Percentiles rank a stretch among this genome's conserved stretches.
Conservation (phyloP, 2,113 vertebrate species). For the Promerops cafer region DNA sequence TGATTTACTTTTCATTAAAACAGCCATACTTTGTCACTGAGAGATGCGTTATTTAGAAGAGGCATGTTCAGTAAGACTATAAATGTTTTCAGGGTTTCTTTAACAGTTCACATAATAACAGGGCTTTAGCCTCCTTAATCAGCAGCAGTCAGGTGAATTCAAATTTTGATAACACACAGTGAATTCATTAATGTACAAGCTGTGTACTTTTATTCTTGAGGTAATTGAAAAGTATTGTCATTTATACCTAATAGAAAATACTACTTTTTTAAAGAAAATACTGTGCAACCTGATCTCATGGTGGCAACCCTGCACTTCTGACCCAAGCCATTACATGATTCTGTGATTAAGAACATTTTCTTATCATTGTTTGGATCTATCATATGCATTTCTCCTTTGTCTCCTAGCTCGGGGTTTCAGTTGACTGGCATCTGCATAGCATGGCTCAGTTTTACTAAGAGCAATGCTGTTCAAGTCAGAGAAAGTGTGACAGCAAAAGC, state of each 20-base stretch:
- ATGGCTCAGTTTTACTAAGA: background rate
- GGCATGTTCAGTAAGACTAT: background rate
- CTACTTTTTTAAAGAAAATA: background rate
- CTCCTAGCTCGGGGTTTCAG: background rate
- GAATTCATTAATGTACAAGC: background rate
- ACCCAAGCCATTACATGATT: background rate
- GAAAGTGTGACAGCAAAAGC: background rate
- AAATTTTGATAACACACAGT: background rate
- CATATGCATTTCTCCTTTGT: background rate
- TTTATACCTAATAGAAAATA: background rate
- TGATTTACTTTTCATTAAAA: background rate
- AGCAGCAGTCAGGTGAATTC: background rate
- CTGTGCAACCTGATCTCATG: background rate
- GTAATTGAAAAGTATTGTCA: background rate
- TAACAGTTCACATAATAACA: background rate
- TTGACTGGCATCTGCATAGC: background rate
- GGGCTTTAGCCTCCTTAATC: background rate
- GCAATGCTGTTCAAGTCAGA: background rate
- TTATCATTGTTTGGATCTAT: background rate
- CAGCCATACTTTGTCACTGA: background rate
- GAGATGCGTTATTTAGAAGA: background rate
- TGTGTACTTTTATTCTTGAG: background rate
- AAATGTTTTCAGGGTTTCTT: fast-evolving
- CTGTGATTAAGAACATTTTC: background rate
- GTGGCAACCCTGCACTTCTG: background rate